Percentiles rank a stretch among this genome's conserved stretches.
Evolutionary conservation across 92 coral and sea anemone species (phyloP).

Genomic region (Blastomussa wellsi): DNA sequence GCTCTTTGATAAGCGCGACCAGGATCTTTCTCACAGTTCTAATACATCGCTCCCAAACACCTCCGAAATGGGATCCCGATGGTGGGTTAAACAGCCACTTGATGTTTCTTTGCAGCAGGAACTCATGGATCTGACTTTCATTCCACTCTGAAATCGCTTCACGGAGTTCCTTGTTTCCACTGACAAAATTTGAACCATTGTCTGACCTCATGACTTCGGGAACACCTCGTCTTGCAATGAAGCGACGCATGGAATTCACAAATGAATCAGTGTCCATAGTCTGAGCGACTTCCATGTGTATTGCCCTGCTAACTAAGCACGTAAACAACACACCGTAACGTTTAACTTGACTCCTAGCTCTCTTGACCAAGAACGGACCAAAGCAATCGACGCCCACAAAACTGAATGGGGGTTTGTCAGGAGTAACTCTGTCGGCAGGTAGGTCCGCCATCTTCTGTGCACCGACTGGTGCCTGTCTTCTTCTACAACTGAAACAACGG

Average conservation of each 20-base stretch:
- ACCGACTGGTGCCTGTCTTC: no score
- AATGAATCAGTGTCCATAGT: conserved; percentile 1
- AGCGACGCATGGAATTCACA: not conserved
- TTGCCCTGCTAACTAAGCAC: not conserved
- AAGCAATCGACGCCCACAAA: not conserved
- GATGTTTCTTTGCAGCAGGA: not conserved
- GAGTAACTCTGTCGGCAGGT: no score
- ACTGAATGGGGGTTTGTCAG: no score
- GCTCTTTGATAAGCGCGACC: not conserved
- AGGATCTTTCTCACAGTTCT: not conserved
- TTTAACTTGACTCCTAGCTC: not conserved
- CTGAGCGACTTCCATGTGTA: conserved; percentile 3
- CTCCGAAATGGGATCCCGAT: not conserved
- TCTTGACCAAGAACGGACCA: not conserved
- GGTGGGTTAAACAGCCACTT: not conserved
- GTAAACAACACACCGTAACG: not conserved
- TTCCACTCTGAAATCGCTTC: not conserved
- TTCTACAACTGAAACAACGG: not conserved
- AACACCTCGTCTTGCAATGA: not conserved
- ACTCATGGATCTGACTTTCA: not conserved
- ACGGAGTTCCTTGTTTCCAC: not conserved
- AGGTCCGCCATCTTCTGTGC: no score
- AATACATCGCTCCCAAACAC: not conserved
- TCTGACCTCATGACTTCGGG: not conserved
- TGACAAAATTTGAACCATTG: not conserved